phyloP scores from a whole-genome alignment of 2,888 invertebrate genomes.

The Lepetodrilus schrolli region DNA sequence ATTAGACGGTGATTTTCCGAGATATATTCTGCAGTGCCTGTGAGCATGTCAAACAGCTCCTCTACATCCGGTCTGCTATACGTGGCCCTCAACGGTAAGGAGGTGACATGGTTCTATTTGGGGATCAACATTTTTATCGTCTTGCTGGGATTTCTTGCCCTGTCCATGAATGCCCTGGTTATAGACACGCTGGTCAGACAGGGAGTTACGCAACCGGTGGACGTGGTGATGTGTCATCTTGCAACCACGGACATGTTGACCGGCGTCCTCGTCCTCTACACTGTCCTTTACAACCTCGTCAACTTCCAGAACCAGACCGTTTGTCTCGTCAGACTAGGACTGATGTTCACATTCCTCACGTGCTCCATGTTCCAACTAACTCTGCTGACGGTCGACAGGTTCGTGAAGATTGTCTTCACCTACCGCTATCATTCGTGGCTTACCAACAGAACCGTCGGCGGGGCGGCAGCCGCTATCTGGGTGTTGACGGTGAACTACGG shows the following conservation, averaged over 20 bases:
- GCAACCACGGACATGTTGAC: constrained; percentile 26
- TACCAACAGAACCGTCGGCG: background rate
- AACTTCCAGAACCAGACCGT: constrained; percentile 28
- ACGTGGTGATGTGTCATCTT: constrained; percentile 12
- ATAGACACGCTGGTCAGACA: constrained; percentile 2
- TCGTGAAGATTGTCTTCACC: constrained; percentile 30
- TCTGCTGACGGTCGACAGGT: constrained; percentile 29
- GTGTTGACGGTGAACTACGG: background rate
- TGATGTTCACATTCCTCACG: background rate
- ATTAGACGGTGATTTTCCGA: no score
- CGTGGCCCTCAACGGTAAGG: background rate
- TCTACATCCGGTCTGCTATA: background rate
- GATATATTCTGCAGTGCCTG: no score
- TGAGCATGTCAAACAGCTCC: no score
- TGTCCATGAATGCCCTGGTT: constrained; percentile 8
- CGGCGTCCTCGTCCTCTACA: constrained; percentile 26
- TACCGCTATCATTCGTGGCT: constrained; percentile 17
- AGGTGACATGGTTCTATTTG: background rate
- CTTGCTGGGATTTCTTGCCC: background rate
- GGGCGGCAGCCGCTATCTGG: constrained; percentile 9
- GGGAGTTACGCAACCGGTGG: background rate
- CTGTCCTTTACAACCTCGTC: constrained; percentile 21
- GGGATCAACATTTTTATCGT: background rate
- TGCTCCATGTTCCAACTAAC: constrained; percentile 11
- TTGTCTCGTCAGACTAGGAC: constrained; percentile 24